Evolutionary conservation across 2,113 vertebrate genomes (phyloP).

Genomic region (Panthera tigris): DNA sequence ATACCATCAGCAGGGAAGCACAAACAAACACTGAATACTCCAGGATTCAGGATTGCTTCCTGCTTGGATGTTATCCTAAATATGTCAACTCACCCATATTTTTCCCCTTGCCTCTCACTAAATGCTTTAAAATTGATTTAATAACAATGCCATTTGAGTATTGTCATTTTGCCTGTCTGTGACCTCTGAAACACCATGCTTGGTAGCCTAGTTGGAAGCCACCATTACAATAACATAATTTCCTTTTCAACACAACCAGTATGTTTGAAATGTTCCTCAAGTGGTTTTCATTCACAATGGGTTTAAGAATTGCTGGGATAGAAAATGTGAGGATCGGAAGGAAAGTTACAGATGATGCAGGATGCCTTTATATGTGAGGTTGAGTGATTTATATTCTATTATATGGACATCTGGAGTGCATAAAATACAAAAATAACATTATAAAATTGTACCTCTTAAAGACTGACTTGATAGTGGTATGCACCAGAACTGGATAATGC

Average conservation of each 20-base stretch:
- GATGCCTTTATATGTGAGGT: not conserved
- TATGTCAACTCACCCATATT: not conserved
- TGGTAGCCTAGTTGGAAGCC: not conserved
- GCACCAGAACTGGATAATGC: not conserved
- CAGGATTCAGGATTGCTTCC: not conserved
- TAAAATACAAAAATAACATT: not conserved
- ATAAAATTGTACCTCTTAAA: not conserved
- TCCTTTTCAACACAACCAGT: not conserved
- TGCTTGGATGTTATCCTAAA: not conserved
- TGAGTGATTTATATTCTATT: not conserved
- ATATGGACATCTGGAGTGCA: not conserved
- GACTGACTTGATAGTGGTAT: not conserved
- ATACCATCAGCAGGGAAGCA: not conserved
- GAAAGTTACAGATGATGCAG: conserved; percentile 6
- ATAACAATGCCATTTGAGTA: not conserved
- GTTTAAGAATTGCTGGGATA: not conserved
- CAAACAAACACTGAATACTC: not conserved
- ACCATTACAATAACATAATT: not conserved
- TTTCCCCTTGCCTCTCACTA: not conserved
- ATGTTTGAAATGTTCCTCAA: not conserved
- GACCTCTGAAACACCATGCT: not conserved
- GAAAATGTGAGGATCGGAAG: not conserved
- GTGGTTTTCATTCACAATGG: not conserved
- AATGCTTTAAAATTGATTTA: not conserved
- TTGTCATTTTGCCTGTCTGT: not conserved